A percentile compares a stretch with the other conserved stretches of the same genome.
These are phyloP conservation scores for Drosophila falleni DNA, from an alignment of 2,888 invertebrate species.

Conservation along the genomic window DNA sequence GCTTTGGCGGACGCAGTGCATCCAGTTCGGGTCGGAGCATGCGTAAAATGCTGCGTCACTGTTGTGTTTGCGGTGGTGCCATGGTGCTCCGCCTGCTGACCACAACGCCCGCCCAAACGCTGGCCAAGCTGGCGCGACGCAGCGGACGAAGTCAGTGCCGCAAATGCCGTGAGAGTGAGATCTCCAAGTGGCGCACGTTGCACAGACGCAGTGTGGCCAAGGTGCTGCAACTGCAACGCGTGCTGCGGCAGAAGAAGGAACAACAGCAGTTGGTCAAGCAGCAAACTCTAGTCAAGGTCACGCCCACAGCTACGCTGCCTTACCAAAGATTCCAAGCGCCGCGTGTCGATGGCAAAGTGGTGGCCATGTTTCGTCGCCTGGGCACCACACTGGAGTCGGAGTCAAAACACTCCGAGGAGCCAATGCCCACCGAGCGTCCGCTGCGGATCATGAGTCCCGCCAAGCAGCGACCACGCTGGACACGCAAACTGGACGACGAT, in stretches of 20 bases:
- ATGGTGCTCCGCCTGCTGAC: slow-evolving; percentile 56
- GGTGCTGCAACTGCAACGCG: slow-evolving; percentile 44
- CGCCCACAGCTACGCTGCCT: slow-evolving; percentile 22
- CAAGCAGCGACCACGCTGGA: slow-evolving; percentile 80
- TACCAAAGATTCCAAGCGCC: slow-evolving; percentile 74
- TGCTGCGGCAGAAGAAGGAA: slow-evolving; percentile 20
- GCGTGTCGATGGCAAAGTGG: slow-evolving; percentile 83
- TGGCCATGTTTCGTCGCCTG: slow-evolving; percentile 83
- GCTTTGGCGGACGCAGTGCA: slow-evolving; percentile 35
- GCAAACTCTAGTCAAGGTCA: slow-evolving; percentile 46
- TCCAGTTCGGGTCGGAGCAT: slow-evolving; percentile 25
- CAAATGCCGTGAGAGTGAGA: slow-evolving; percentile 64
- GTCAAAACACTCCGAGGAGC: not conserved
- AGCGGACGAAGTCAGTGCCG: slow-evolving; percentile 63
- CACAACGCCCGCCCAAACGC: slow-evolving; percentile 20
- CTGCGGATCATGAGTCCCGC: slow-evolving; percentile 82
- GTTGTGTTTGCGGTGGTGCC: slow-evolving; percentile 67
- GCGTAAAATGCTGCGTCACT: slow-evolving; percentile 66
- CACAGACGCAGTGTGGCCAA: slow-evolving; percentile 65
- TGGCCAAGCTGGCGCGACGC: slow-evolving; percentile 35
- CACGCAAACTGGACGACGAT: slow-evolving; percentile 78
- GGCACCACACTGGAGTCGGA: slow-evolving; percentile 83
- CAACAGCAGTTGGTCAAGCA: slow-evolving; percentile 13
- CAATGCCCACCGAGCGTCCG: slow-evolving; percentile 13
- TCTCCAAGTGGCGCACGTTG: slow-evolving; percentile 64